A percentile compares a stretch with the other conserved stretches of the same genome.
phyloP scores from a whole-genome alignment of 2,797 vertebrate genomes.

The Nyctalus aviator region DNA sequence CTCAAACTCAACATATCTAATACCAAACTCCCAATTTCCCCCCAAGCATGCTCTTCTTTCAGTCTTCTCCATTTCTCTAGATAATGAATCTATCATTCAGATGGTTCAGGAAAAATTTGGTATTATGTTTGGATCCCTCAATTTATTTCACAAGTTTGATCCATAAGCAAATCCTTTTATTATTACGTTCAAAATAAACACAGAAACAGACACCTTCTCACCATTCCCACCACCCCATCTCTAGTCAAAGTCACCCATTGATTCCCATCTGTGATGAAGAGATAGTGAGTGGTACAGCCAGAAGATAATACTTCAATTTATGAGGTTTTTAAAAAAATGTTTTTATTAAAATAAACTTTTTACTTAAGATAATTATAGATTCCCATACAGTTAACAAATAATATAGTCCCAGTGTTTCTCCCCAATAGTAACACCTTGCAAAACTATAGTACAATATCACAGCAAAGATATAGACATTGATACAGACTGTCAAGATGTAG shows the following conservation, averaged over 20 bases:
- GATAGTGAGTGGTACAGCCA: background rate
- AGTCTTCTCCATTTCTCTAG: constrained; percentile 17
- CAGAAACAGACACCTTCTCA: constrained; percentile 6
- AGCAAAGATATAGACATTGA: constrained; percentile 1
- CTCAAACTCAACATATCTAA: constrained; percentile 30
- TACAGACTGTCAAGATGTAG: background rate
- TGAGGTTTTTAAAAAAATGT: background rate
- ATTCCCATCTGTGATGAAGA: constrained; percentile 1
- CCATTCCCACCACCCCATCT: constrained; percentile 23
- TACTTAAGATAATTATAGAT: constrained; percentile 19
- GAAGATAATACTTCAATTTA: constrained; percentile 40
- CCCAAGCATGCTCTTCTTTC: background rate
- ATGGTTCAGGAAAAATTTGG: background rate
- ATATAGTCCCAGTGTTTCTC: background rate
- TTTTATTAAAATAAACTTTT: constrained; percentile 53
- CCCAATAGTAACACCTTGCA: constrained; percentile 26
- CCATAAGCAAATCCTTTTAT: constrained; percentile 19
- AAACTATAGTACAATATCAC: constrained; percentile 13
- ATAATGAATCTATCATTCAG: constrained; percentile 17
- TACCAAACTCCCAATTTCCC: constrained; percentile 10
- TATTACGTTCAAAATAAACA: constrained; percentile 43
- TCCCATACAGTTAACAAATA: constrained; percentile 18
- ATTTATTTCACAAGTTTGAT: constrained; percentile 46
- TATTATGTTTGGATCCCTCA: constrained; percentile 21
- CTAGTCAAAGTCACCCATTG: background rate